phyloP scores from a whole-genome alignment of 2,888 invertebrate genomes.

The Sinohyriopsis cumingii region DNA sequence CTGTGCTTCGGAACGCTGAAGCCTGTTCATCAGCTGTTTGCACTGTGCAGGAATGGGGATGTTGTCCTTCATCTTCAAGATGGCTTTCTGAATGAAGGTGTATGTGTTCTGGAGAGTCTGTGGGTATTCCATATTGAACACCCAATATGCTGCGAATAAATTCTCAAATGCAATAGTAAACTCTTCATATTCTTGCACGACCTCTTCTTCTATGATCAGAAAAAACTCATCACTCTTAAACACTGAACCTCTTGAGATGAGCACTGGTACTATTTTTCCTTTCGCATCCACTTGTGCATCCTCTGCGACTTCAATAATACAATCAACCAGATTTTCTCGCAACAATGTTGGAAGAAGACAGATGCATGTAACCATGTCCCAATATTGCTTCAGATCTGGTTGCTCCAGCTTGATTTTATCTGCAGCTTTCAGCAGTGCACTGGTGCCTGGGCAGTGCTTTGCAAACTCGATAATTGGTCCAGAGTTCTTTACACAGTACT shows the following conservation, averaged over 20 bases:
- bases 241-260: conserved; percentile 62
- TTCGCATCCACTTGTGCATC: conserved; percentile 60
- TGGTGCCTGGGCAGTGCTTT: conserved; percentile 50
- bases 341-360: conserved; percentile 61
- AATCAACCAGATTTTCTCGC: conserved; percentile 62
- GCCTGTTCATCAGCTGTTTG: conserved; percentile 50
- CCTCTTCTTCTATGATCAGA: conserved; percentile 62
- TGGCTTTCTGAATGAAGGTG: conserved; percentile 62
- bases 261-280: conserved; percentile 64
- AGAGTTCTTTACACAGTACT: conserved; percentile 63
- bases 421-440: conserved; percentile 55
- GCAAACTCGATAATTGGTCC: conserved; percentile 58
- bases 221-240: conserved; percentile 65
- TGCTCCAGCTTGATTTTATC: conserved; percentile 62
- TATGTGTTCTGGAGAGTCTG: conserved; percentile 60
- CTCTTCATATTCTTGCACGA: conserved; percentile 66
- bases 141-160: conserved; percentile 64
- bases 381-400: conserved; percentile 60
- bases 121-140: conserved; percentile 67
- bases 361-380: conserved; percentile 66
- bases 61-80: conserved; percentile 54
- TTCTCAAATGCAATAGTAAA: conserved; percentile 65
- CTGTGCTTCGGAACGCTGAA: conserved; percentile 25
- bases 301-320: conserved; percentile 60
- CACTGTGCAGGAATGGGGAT: conserved; percentile 51